Base-by-base conservation (phyloP, 2,888 invertebrate species). In the Dimorphilus gyrociliatus region DNA sequence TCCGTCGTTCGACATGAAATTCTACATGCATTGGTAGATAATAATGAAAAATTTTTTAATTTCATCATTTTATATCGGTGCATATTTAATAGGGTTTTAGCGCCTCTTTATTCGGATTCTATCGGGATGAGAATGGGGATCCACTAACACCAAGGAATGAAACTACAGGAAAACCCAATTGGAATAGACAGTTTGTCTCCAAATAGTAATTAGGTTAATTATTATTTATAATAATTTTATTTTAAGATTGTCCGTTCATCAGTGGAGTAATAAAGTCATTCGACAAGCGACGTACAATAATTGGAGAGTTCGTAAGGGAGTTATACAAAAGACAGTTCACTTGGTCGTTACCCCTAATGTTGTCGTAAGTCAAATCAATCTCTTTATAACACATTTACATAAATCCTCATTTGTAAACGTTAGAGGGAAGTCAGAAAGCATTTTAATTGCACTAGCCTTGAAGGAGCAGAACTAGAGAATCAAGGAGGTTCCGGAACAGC, bases 1-100 rank as follows among this genome's bases (percentile, higher is more conserved):
- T 88, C 92, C 2, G 94, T 92, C 0, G 88, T 97, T 10, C 94
- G 94, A 55, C 97, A 97, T 60, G 97, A 97, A 64, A 92, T 97
- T 59, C 68, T 94, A 0, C 97, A 97, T 64, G 94, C 97, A 0
- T 66, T 97, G 28, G 65, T 65, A 42, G 42, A 52, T 45, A 16
- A 32, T 36, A 16, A 32, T 12, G 7, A 14, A 14, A 7, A n/a
- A 10, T 25, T 7, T 8, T 7, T 14, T 7, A 25, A 14, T 33
- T 16, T 30, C n/a, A 23, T 14, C 10, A 17, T 23, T 25, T 16
- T 21, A 29, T 6, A 2, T 23, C 16, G 6, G 21, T 36, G 13
- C 25, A 35, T 30, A 24, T 33, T 21, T 45, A 42, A 4, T 42
- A 62, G 64, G 94, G 92, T 0, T 94, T 97, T 66, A 92, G 92